Base-by-base conservation (phyloP, 2,888 invertebrate species). In the Thera obeliscata region DNA sequence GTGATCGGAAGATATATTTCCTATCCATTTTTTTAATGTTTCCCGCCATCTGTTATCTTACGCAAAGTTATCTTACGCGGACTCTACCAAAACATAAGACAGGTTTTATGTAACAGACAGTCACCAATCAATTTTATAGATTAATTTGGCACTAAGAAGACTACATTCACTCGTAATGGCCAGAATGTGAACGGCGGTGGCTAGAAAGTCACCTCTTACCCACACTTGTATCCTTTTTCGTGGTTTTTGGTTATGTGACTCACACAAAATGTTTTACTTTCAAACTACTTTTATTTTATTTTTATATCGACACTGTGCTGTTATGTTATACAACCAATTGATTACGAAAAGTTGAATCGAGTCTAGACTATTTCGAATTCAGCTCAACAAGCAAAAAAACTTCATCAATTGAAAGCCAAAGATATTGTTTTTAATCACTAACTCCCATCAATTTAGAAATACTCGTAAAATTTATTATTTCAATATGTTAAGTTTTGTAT, bases 101-200 rank as follows among this genome's bases (percentile, higher is more conserved):
- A 11, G 33, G 63, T 64, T 68, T 62, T 33, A 56, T 50, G 61
- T 68, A 46, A 33, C 57, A 50, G 41, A 38, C 56, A 9, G 56
- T 12, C 49, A 64, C 49, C 61, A 54, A 64, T 60, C 56, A 48
- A 61, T 67, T 62, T 54, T 54, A 8, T 60, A 46, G 22, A 57
- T 60, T 62, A 65, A 62, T 62, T 56, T 66, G 69, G 56, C 56
- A 60, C 49, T 59, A 55, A 59, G 48, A 38, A 62, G 54, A 57
- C 59, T 63, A 69, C 69, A 57, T 69, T 69, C 69, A 63, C 66
- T 69, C 56, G 35, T 46, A 22, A 61, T 48, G 52, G 35, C 35
- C 2, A 35, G 56, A 50, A 64, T 43, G 62, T 66, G 69, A 69
- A 63, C 49, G 64, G 9, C 36, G 1, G 22, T 56, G 56, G 60